Base-by-base conservation (phyloP, 2,888 invertebrate species). In the Chloroclystis v-ata region DNA sequence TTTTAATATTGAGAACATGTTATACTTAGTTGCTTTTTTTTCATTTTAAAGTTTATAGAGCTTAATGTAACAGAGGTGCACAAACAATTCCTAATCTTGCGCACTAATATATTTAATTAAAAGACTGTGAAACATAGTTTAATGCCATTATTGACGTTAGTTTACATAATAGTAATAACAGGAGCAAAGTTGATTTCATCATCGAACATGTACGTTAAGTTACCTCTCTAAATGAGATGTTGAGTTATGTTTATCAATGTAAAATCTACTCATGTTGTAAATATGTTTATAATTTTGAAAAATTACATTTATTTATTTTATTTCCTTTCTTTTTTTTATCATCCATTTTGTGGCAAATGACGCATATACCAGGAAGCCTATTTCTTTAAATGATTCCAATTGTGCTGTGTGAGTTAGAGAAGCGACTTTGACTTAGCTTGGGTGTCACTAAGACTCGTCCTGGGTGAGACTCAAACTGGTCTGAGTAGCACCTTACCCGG, bases 251-350 rank as follows among this genome's bases (percentile, higher is more conserved):
- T 68, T 66, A 61, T 72, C 20, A 58, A 67, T 30, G 65, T 56
- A 61, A 35, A 20, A 35, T 63, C 71, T 79, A 82, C 78, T 81
- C 78, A 75, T 73, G 67, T 72, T 87, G 86, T 87, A 86, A 86
- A 87, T 86, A 85, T 80, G 78, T 81, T 79, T 73, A 77, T 75
- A 61, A 60, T 54, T 33, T 75, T 65, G 61, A 73, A 76, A n/a
- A 75, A 74, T 86, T 87, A 86, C 80, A 86, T 80, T 82, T 82
- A 82, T 85, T 87, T 83, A 84, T 82, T 83, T 85, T 78, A 82
- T 81, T 82, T 84, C 60, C 63, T 67, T 63, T 69, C 67, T 72
- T 73, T 67, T 72, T 72, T 75, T 74, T 64, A 62, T 68, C 64
- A 52, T 55, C 65, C 61, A 45, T 37, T 47, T 47, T 39, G 65